phyloP scores from a whole-genome alignment of 2,888 invertebrate species.

The Zootermopsis nevadensis region DNA sequence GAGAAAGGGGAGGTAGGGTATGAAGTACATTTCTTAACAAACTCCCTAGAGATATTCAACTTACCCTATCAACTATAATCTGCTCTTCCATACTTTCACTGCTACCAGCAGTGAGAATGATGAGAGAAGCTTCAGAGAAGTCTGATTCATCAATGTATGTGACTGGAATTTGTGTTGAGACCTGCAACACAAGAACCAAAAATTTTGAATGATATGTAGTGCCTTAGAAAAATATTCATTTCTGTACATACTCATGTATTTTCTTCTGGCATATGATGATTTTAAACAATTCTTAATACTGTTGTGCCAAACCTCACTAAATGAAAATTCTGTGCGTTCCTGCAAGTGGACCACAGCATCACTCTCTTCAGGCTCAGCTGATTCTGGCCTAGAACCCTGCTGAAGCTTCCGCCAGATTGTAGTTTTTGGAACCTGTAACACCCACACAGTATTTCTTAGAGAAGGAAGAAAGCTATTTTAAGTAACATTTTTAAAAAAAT shows the following conservation, averaged over 20 bases:
- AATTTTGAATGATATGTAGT: background rate
- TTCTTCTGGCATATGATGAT: too few relatives aligned
- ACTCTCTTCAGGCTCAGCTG: background rate
- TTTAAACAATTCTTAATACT: background rate
- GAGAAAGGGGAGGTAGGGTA: too few relatives aligned
- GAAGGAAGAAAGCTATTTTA: background rate
- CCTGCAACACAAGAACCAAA: constrained; percentile 54
- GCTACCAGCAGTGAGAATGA: constrained; percentile 60
- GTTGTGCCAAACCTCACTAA: constrained; percentile 16
- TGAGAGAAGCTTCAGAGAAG: constrained; percentile 61
- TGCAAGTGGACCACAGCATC: constrained; percentile 34
- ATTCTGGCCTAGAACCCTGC: constrained; percentile 54
- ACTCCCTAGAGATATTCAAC: background rate
- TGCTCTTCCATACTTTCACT: constrained; percentile 24
- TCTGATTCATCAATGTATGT: constrained; percentile 61
- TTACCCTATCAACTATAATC: constrained; percentile 28
- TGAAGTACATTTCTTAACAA: too few relatives aligned
- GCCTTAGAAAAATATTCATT: too few relatives aligned
- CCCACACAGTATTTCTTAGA: too few relatives aligned
- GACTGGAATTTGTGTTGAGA: constrained; percentile 60
- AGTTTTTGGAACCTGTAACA: constrained; percentile 61
- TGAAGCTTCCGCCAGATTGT: constrained; percentile 64
- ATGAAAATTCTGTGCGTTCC: constrained; percentile 22
- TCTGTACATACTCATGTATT: too few relatives aligned
- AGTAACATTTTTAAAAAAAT: constrained; percentile 21